Percentiles rank a stretch among this genome's conserved stretches.
phyloP scores from a whole-genome alignment of 2,888 invertebrate species.

The Gymnocheta viridis region DNA sequence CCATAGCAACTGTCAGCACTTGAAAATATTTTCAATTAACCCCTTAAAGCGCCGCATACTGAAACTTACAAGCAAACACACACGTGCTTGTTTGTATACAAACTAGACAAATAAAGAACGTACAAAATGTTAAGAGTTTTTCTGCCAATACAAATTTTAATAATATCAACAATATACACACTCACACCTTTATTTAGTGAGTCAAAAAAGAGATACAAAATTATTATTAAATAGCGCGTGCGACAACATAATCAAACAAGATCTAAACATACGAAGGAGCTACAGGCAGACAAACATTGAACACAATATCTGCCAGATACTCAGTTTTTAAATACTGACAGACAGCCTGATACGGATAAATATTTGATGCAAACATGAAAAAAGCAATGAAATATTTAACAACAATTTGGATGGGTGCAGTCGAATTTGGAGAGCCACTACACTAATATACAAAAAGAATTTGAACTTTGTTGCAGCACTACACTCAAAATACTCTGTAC shows the following conservation, averaged over 20 bases:
- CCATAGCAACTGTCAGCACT: slow-evolving; percentile 78
- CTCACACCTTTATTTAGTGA: slow-evolving; percentile 1
- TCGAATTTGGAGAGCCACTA: not conserved
- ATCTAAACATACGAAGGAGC: slow-evolving; percentile 74
- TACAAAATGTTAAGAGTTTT: slow-evolving; percentile 49
- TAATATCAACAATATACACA: slow-evolving; percentile 44
- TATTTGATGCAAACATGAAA: slow-evolving; percentile 65
- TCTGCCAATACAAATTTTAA: slow-evolving; percentile 49
- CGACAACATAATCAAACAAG: slow-evolving; percentile 80
- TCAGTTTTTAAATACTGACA: slow-evolving; percentile 12
- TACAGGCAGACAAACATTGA: slow-evolving; percentile 66
- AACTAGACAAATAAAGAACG: slow-evolving; percentile 37
- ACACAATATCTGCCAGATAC: slow-evolving; percentile 70
- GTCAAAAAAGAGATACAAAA: slow-evolving; percentile 39
- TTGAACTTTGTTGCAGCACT: too few species aligned
- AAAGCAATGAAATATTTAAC: slow-evolving; percentile 1
- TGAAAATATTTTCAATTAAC: slow-evolving; percentile 78
- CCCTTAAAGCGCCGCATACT: slow-evolving; percentile 64
- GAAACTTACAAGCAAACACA: not conserved
- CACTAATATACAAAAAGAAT: too few species aligned
- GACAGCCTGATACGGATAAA: slow-evolving; percentile 64
- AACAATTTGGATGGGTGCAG: not conserved
- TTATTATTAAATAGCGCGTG: slow-evolving; percentile 79
- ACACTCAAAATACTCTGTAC: too few species aligned
- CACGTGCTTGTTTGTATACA: slow-evolving; percentile 19